A percentile compares a stretch with the other conserved stretches of the same genome.
Evolutionary conservation across 2,797 vertebrate genomes (phyloP).

Genomic region (Lates japonicus): DNA sequence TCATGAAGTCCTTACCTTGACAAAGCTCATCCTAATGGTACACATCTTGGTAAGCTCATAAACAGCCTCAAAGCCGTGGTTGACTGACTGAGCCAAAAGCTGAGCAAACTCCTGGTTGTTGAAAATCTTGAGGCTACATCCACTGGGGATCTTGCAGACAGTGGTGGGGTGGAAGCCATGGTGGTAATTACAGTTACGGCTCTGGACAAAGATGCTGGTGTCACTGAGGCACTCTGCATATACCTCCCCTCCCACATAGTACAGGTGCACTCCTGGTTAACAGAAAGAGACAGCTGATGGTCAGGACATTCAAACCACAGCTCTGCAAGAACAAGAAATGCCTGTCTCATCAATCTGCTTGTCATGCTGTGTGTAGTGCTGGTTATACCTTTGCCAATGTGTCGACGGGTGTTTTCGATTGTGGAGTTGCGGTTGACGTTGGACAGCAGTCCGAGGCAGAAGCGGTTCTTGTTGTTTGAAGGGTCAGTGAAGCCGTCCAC

Average conservation of each 20-base stretch:
- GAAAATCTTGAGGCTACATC: constrained; percentile 97
- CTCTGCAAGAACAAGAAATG: not conserved
- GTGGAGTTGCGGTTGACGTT: constrained; percentile 98
- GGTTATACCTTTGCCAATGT: constrained; percentile 95
- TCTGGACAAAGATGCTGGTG: constrained; percentile 98
- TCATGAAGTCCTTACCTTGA: constrained; percentile 86
- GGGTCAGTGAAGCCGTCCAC: constrained; percentile 98
- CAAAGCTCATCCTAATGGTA: constrained; percentile 98
- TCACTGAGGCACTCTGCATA: constrained; percentile 97
- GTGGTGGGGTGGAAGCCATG: constrained; percentile 98
- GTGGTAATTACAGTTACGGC: constrained; percentile 98
- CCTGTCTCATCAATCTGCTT: not conserved
- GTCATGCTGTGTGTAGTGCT: not conserved
- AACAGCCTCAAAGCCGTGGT: constrained; percentile 97
- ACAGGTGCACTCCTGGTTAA: constrained; percentile 92
- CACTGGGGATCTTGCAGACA: constrained; percentile 97
- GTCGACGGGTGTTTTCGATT: constrained; percentile 96
- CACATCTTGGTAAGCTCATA: constrained; percentile 99
- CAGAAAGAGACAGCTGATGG: not conserved
- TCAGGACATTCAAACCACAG: not conserved
- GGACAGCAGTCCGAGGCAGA: constrained; percentile 96
- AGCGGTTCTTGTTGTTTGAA: constrained; percentile 98
- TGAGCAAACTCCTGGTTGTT: constrained; percentile 99
- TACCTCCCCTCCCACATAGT: constrained; percentile 97
- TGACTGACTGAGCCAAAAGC: constrained; percentile 95